Conservation (phyloP, 2,113 vertebrate species). For the Rutilus rutilus region DNA sequence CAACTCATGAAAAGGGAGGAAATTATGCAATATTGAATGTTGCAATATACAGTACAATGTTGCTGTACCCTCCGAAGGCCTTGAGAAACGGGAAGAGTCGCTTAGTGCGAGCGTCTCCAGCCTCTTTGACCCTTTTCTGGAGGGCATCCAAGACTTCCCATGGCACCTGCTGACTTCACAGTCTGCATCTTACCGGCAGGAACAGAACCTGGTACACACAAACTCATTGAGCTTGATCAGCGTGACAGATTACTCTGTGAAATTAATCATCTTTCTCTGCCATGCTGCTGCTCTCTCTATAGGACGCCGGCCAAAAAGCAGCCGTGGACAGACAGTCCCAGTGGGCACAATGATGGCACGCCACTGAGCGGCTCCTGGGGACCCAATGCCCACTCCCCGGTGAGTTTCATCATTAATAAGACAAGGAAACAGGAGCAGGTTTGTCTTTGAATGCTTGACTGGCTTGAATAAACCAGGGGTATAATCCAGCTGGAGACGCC, state of each 20-base stretch:
- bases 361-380: neutral
- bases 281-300: conserved; percentile 70
- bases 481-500: conserved; percentile 5
- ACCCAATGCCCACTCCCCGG: conserved; percentile 4
- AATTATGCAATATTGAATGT: neutral
- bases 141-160: conserved; percentile 74
- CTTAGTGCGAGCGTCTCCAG: conserved; percentile 22
- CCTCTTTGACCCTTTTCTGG: conserved; percentile 68
- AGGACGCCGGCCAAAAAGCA: conserved; percentile 55
- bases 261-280: conserved; percentile 78
- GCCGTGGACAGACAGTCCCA: conserved; percentile 31
- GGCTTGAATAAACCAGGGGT: conserved; percentile 22
- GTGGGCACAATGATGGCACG: neutral
- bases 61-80: neutral
- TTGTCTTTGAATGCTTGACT: conserved; percentile 12
- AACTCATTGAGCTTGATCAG: conserved; percentile 58
- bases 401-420: conserved; percentile 31
- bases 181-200: conserved; percentile 58
- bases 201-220: conserved; percentile 53
- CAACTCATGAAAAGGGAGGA: neutral
- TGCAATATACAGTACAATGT: neutral
- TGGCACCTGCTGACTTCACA: conserved; percentile 77
- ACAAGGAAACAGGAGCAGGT: conserved; percentile 13
- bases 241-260: conserved; percentile 71
- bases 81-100: neutral